Evolutionary conservation across 2,113 vertebrate genomes (phyloP).

Genomic region (Platysteira castanea): DNA sequence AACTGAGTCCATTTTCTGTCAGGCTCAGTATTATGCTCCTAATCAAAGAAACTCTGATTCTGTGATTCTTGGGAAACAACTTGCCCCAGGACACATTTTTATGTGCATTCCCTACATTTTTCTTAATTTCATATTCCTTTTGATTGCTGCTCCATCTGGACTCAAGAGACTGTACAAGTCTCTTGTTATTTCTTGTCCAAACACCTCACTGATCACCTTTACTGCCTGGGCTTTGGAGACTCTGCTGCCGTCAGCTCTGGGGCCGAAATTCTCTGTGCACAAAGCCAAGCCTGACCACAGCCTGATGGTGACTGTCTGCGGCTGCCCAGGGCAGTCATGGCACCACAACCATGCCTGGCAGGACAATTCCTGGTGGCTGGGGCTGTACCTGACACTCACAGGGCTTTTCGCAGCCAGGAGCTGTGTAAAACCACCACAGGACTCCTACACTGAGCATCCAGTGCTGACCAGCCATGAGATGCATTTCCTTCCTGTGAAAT

Average conservation of each 20-base stretch:
- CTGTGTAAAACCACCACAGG: neutral
- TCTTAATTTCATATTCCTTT: constrained; percentile 39
- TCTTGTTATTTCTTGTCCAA: constrained; percentile 44
- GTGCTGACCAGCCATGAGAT: neutral
- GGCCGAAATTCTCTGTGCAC: fast-evolving
- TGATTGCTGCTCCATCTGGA: neutral
- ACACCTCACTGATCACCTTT: neutral
- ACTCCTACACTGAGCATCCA: neutral
- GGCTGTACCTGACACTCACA: neutral
- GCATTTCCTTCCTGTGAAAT: neutral
- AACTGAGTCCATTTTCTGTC: neutral
- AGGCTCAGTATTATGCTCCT: neutral
- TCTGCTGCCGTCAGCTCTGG: neutral
- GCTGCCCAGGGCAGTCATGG: neutral
- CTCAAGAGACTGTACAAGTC: neutral
- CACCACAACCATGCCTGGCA: fast-evolving
- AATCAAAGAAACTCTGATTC: neutral
- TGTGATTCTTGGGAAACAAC: neutral
- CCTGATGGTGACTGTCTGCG: fast-evolving
- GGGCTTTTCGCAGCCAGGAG: neutral
- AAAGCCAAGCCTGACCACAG: neutral
- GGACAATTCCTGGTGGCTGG: neutral
- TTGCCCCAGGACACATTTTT: neutral
- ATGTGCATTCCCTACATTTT: constrained; percentile 41
- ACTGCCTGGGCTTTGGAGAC: neutral